Percentiles rank a stretch among this genome's conserved stretches.
phyloP scores from a whole-genome alignment of 1,140 invertebrate genomes.

The Danaus melanippus region DNA sequence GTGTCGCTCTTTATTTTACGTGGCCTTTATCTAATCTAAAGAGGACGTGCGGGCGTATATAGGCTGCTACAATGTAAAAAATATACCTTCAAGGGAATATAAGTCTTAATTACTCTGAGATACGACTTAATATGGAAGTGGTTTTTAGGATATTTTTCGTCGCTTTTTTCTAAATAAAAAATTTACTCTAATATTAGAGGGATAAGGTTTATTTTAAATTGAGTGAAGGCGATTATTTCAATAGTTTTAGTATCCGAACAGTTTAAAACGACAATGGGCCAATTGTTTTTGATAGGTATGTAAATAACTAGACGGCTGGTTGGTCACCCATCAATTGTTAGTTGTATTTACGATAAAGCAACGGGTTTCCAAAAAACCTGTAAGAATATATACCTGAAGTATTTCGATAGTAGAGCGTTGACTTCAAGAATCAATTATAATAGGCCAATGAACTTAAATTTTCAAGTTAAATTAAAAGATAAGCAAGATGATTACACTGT shows the following conservation, averaged over 20 bases:
- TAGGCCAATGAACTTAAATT: slow-evolving; percentile 12
- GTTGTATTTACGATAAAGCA: slow-evolving; percentile 35
- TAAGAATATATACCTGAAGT: slow-evolving; percentile 16
- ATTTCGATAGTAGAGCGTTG: slow-evolving; percentile 15
- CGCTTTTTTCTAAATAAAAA: slow-evolving; percentile 36
- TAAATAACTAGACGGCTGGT: slow-evolving; percentile 65
- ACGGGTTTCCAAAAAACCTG: slow-evolving; percentile 25
- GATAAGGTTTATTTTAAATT: slow-evolving; percentile 33
- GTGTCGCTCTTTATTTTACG: slow-evolving; percentile 61
- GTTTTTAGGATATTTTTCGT: slow-evolving; percentile 25
- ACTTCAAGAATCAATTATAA: slow-evolving; percentile 15
- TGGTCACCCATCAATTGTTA: slow-evolving; percentile 58
- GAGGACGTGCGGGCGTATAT: slow-evolving; percentile 69
- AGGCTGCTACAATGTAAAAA: slow-evolving; percentile 52
- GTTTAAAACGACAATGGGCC: slow-evolving; percentile 58
- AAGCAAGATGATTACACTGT: too few species aligned
- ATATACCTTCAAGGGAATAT: slow-evolving; percentile 21
- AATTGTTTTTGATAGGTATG: slow-evolving; percentile 65
- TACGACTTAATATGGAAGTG: slow-evolving; percentile 20
- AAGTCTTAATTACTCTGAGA: slow-evolving; percentile 8
- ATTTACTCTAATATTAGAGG: slow-evolving; percentile 11
- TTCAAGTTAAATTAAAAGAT: too few species aligned
- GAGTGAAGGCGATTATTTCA: slow-evolving; percentile 39
- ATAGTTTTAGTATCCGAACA: slow-evolving; percentile 52
- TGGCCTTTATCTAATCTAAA: slow-evolving; percentile 70